Evolutionary conservation across 2,113 vertebrate species (phyloP).

Genomic region (Tyrannus savana): DNA sequence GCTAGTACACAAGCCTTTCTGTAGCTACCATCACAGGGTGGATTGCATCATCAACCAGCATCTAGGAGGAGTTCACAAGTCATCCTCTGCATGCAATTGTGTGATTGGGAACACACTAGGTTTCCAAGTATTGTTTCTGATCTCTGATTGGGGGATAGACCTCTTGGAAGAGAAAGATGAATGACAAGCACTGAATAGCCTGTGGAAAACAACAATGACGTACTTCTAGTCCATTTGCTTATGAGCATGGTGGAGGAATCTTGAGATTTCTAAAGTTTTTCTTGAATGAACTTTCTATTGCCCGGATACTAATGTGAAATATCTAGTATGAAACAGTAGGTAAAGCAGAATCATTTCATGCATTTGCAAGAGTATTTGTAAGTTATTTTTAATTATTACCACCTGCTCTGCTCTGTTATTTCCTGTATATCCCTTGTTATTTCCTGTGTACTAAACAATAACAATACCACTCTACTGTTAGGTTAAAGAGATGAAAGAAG

Average conservation of each 20-base stretch:
- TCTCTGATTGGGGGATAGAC: neutral
- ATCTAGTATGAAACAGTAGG: neutral
- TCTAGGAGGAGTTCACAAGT: neutral
- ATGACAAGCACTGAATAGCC: neutral
- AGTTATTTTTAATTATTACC: conserved; percentile 48
- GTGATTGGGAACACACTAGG: neutral
- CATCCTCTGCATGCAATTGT: neutral
- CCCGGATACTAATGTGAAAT: conserved; percentile 25
- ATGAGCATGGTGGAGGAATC: neutral
- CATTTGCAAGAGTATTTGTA: neutral
- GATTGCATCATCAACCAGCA: neutral
- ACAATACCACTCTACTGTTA: neutral
- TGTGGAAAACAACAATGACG: neutral
- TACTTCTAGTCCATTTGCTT: neutral
- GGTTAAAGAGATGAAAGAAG: neutral
- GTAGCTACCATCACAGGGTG: neutral
- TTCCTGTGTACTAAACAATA: neutral
- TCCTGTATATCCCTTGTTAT: neutral
- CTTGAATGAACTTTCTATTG: conserved; percentile 47
- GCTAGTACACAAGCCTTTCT: neutral
- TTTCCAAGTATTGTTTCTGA: neutral
- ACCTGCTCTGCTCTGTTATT: neutral
- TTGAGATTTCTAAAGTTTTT: neutral
- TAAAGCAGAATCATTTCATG: neutral
- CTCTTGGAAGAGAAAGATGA: neutral